Conservation (phyloP, 2,113 vertebrate species). For the Lagenorhynchus albirostris region DNA sequence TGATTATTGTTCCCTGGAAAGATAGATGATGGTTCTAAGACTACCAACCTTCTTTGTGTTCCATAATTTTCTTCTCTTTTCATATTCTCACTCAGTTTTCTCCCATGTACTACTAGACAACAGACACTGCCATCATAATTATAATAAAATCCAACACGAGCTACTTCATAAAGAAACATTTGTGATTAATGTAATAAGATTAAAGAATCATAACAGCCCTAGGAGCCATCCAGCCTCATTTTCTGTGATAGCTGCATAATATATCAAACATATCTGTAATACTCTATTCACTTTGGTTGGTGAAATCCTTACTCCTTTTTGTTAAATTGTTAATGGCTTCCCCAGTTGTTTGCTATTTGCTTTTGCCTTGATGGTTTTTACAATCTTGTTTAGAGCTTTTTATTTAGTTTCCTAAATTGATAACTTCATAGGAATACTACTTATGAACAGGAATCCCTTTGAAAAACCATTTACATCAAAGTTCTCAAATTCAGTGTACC, state of each 20-base stretch:
- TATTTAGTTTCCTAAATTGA: conserved; percentile 10
- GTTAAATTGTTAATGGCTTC: conserved; percentile 7
- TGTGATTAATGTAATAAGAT: not conserved
- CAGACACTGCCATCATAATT: not conserved
- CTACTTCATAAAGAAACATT: not conserved
- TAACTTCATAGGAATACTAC: not conserved
- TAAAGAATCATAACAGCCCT: not conserved
- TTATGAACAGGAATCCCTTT: not conserved
- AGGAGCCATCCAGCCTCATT: not conserved
- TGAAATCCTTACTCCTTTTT: not conserved
- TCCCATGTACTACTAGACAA: not conserved
- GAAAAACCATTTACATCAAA: not conserved
- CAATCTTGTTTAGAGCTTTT: conserved; percentile 1
- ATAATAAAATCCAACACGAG: not conserved
- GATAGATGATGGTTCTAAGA: not conserved
- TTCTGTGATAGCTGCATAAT: not conserved
- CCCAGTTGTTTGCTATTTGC: not conserved
- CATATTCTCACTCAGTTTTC: not conserved
- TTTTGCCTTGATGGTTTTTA: conserved; percentile 5
- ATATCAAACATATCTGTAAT: not conserved
- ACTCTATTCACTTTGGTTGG: not conserved
- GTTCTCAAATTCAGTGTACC: not conserved
- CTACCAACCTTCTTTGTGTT: not conserved
- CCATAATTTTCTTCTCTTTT: not conserved
- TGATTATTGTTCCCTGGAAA: not conserved